Evolutionary conservation across 2,113 vertebrate species (phyloP), one percentile per base, ranked within the genome.

Genomic region (Gracilinanus agilis): DNA sequence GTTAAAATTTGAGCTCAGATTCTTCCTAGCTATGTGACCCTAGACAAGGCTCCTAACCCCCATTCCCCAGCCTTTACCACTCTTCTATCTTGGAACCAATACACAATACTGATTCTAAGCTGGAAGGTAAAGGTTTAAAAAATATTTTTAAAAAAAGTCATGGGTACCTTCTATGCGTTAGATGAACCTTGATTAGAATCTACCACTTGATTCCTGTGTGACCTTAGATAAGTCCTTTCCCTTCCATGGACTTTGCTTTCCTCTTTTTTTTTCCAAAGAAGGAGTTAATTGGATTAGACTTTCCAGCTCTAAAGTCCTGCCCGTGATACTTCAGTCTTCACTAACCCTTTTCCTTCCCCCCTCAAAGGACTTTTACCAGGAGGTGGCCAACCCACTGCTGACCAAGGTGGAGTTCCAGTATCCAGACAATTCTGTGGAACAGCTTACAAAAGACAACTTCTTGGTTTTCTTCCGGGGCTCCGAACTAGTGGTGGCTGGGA

Each of bases 401-500:
- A 98, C 91, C 13, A 94, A 98, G 0, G 99, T 99, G 93, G 96
- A 99, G 93, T 97, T 99, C 40, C 97, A 97, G 55, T 99, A 99
- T 95, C 99, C 99, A 0, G 98, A 98, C 92, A 99, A 98, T 12
- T 21, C 94, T 0, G 92, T 99, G 54, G 98, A 99, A 56, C 98
- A 96, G 0, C 91, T 99, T 97, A 99, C 99, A 0, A 97, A 97
- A 91, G 98, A 98, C 92, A 97, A 97, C 94, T 99, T 99, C 97
- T 98, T 93, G 61, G 97, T 99, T 91, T 92, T 99, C 95, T 99
- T 99, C 97, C 98, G 99, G 9, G 99, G 99, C 96, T 99, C 99
- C 0, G 99, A 99, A 98, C 99, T 99, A 23, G 98, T 99, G 27
- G 99, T 99, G 8, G 98, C 99, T 0, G 99, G 99, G 91, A 99